Base-by-base conservation (phyloP, 2,888 invertebrate species). In the Aplocera efformata region DNA sequence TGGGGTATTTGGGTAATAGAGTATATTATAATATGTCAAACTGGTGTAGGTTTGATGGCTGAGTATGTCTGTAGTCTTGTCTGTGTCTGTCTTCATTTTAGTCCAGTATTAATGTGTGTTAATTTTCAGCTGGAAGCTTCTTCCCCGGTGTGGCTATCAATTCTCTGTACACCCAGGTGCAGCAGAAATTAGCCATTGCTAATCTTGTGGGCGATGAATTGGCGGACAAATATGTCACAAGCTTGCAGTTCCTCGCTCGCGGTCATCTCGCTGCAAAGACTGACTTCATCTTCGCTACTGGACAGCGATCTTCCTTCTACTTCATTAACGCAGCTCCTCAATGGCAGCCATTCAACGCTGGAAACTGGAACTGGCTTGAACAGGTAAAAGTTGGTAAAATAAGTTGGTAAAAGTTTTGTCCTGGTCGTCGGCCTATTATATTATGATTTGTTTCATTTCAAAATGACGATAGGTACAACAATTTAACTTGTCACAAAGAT, bases 321-420 rank as follows among this genome's bases (percentile, higher is more conserved):
- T 92, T 90, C 58, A 74, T 92, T 32, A 93, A 93, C 59, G 88
- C 88, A 1, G 90, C 91, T 1, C 92, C 93, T 1, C 93, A 93
- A 52, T 93, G 92, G 92, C 91, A 91, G 41, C 80, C 80, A 0
- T 90, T 91, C 58, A 91, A 91, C 50, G 88, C 72, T 40, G 90
- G 90, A n/a, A 90, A 91, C 64, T 91, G 91, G 91, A 83, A 86
- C 65, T 69, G 58, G 39, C 64, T 90, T n/a, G 90, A 91, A 58
- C 74, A 69, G 53, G 81, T 79, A 37, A 42, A 34, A 38, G 1
- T 9, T 21, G 8, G 10, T 5, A 1, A 3, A 17, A n/a, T n/a
- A n/a, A n/a, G n/a, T n/a, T n/a, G n/a, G n/a, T n/a, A n/a, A n/a
- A n/a, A n/a, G n/a, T n/a, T n/a, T n/a, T n/a, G n/a, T n/a, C n/a